Conservation (phyloP, 2,113 vertebrate species). For the Ovibos moschatus region DNA sequence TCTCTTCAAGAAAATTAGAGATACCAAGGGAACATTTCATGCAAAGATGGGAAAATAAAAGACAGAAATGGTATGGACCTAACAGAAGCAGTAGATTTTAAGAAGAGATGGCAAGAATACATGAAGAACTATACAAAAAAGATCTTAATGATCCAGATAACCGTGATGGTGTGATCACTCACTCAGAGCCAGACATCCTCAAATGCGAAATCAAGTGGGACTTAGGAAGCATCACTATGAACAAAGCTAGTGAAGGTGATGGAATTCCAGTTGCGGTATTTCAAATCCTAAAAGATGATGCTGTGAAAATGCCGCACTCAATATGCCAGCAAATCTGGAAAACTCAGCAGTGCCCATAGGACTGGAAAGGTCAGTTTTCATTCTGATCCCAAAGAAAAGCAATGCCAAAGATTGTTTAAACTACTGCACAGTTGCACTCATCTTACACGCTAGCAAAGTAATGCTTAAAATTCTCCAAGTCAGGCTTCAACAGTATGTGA, state of each 20-base stretch:
- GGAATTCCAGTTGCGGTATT: not conserved
- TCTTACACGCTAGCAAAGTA: not conserved
- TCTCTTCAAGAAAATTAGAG: not conserved
- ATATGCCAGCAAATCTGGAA: not conserved
- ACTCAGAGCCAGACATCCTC: not conserved
- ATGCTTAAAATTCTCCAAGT: not conserved
- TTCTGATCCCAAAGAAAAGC: not conserved
- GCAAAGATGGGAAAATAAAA: not conserved
- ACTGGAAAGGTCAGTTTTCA: not conserved
- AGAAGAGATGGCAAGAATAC: not conserved
- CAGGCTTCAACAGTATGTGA: not conserved
- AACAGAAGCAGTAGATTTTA: not conserved
- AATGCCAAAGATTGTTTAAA: not conserved
- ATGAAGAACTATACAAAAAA: not conserved
- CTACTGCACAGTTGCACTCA: not conserved
- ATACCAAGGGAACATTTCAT: not conserved
- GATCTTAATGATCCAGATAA: not conserved
- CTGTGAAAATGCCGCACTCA: not conserved
- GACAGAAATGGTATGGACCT: not conserved
- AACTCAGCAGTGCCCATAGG: not conserved
- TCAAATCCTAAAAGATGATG: not conserved
- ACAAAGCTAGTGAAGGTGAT: not conserved
- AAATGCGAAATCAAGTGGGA: not conserved
- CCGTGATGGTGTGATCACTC: not conserved
- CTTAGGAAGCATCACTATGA: not conserved